Evolutionary conservation across 23 tunicate species (phyloP), one percentile per base, ranked within the genome.

Genomic region (Halocynthia aurantium): DNA sequence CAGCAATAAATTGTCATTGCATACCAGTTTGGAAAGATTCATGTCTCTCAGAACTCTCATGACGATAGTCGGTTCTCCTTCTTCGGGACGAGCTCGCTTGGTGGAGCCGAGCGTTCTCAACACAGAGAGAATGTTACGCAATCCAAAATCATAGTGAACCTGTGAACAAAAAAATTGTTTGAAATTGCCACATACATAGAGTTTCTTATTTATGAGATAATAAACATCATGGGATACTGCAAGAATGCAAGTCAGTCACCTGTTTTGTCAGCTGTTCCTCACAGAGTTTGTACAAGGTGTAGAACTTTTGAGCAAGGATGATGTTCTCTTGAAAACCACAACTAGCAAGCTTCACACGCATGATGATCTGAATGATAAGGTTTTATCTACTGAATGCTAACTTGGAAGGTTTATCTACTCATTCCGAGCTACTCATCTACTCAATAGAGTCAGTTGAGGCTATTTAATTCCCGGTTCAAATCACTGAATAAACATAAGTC

Each of bases 211-310:
- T n/a, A n/a, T 58, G 63, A 58, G 44, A 31, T 31, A 31, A 31
- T 31, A 31, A 0, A 31, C 4, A 31, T 31, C 44, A 31, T 31
- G 44, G 44, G 2, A 31, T 31, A 4, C 44, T 31, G 4, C 1
- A 31, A 31, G 4, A 31, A 31, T 31, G 44, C 1, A 31, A 31
- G 44, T 31, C 56, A 76, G 61, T n/a, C 64, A 92, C 98, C 84
- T 94, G 99, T 67, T 94, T 94, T 58, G 99, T 94, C 52, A 94
- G 90, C 58, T 94, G 99, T 88, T 94, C 99, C 75, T 94, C 99
- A 67, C 99, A 94, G 5, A 94, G 88, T 69, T 94, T 94, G 85
- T 94, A 94, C 53, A 94, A 61, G 44, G 95, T 88, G 62, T 79
- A 94, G 69, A 94, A 94, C 91, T 94, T 94, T 75, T 88, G 99